Base-by-base conservation (phyloP, 1,140 invertebrate genomes). In the Carcinoscorpius rotundicauda region DNA sequence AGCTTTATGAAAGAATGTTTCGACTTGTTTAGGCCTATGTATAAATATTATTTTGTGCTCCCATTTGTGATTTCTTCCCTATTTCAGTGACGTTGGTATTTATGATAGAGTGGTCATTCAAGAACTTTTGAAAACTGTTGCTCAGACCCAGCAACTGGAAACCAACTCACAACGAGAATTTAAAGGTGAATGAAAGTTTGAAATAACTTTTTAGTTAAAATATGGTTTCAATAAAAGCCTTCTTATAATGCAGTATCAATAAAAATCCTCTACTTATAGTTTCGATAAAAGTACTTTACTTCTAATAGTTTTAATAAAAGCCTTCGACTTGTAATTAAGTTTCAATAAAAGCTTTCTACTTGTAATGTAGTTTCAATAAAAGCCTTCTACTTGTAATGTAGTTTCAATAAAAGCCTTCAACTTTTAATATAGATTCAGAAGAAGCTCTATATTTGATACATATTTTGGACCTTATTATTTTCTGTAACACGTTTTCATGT, bases 81-180 rank as follows among this genome's bases (percentile, higher is more conserved):
- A 2, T 76, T 78, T 67, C 66, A 83, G 95, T 72, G 97, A 99
- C 83, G 94, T 91, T 49, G 96, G 96, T 29, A 91, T 97, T 71
- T 87, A 98, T 75, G 97, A 99, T 79, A 79, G 96, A 69, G 85
- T 98, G 66, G 93, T 99, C 51, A 87, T 99, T 8, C 97, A 98
- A 84, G 95, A 99, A 80, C 79, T 99, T 4, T 89, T 99, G 8
- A 99, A 99, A 80, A 92, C 87, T 71, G 90, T 96, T 52, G 97
- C 97, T 1, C 92, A 97, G 79, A 93, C 92, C 4, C 91, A 97
- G 74, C 94, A 97, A 73, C 83, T 97, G 49, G 93, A 97, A 78
- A 80, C 84, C 4, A 83, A 82, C 63, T 85, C 88, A 1, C 91
- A 97, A 76, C 82, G 86, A 72, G 88, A 94, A 68, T 99, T 98